Evolutionary conservation across 2,113 vertebrate species (phyloP).

Genomic region (Delphinus delphis): DNA sequence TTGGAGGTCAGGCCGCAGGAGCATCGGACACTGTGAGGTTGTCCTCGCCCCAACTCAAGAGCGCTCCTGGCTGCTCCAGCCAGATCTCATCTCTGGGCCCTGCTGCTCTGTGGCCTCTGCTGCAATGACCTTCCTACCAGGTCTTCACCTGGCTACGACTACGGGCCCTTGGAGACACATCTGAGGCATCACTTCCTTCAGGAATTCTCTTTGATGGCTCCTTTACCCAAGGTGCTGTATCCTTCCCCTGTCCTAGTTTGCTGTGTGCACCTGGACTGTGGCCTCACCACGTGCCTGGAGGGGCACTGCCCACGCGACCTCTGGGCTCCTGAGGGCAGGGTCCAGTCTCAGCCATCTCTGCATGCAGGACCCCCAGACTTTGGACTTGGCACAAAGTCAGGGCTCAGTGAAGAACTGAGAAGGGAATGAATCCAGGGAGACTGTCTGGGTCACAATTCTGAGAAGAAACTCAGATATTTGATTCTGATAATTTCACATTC

Average conservation of each 20-base stretch:
- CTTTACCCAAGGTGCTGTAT: background rate
- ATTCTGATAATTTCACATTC: background rate
- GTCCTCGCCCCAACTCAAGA: background rate
- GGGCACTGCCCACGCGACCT: background rate
- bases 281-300: rapidly evolving
- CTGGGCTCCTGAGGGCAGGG: no score
- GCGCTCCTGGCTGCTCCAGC: rapidly evolving
- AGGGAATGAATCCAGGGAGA: background rate
- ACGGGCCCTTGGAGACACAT: background rate
- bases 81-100: rapidly evolving
- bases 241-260: background rate
- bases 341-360: background rate
- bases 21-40: background rate
- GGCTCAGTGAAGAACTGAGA: background rate
- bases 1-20: background rate
- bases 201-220: background rate
- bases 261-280: no score
- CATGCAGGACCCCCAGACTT: background rate
- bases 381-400: background rate
- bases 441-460: background rate
- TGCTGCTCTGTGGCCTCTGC: background rate
- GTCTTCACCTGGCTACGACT: background rate
- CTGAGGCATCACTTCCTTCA: background rate
- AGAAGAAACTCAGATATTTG: background rate
- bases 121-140: background rate